A percentile compares a stretch with the other conserved stretches of the same genome.
Conservation (phyloP, 2,888 invertebrate genomes). For the Hirudinaria manillensis region DNA sequence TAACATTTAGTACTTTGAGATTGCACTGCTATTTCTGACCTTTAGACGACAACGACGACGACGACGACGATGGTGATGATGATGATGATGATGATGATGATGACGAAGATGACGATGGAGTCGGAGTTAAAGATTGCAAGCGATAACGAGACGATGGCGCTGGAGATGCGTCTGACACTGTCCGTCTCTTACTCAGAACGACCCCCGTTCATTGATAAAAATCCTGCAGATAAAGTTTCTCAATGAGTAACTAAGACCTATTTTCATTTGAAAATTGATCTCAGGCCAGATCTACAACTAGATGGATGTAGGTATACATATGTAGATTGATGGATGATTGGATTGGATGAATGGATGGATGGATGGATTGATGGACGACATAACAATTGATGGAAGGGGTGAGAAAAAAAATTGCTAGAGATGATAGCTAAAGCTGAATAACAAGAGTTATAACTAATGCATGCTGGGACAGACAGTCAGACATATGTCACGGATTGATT, state of each 20-base stretch:
- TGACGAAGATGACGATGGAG: conserved; percentile 1
- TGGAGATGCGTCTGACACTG: not conserved
- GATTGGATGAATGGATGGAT: conserved; percentile 9
- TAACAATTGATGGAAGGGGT: no score
- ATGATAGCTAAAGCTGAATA: no score
- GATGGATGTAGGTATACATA: no score
- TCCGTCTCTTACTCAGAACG: not conserved
- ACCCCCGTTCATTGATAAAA: conserved; percentile 3
- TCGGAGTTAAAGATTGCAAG: not conserved
- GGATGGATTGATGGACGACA: not conserved
- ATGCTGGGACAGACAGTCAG: no score
- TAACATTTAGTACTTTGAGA: no score
- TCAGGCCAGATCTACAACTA: not conserved
- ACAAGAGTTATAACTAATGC: no score
- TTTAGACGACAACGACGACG: no score
- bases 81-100: conserved; percentile 8
- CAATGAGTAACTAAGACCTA: conserved; percentile 13
- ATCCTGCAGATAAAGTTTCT: not conserved
- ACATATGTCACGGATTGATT: not conserved
- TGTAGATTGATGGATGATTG: no score
- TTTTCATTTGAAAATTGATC: conserved; percentile 16
- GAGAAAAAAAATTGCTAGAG: no score
- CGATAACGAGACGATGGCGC: not conserved
- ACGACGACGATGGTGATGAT: no score
- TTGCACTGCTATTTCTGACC: no score